Evolutionary conservation across 2,113 vertebrate species (phyloP).

Genomic region (Xiphophorus maculatus): DNA sequence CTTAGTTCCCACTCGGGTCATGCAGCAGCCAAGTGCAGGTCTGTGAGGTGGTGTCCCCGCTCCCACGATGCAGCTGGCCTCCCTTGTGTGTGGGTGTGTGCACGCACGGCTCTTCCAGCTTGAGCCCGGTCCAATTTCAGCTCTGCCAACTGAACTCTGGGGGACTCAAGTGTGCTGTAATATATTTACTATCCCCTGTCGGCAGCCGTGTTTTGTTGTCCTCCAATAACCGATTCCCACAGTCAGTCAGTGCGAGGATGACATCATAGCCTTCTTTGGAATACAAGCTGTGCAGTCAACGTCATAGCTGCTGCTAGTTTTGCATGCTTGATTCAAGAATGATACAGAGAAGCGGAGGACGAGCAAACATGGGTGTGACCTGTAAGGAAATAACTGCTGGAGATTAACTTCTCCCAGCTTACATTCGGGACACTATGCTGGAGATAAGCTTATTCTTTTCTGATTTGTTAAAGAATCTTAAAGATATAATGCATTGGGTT

Average conservation of each 20-base stretch:
- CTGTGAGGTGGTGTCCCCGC: slow-evolving; percentile 58
- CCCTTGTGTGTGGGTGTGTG: neutral
- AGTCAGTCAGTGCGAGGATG: slow-evolving; percentile 58
- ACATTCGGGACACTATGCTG: neutral
- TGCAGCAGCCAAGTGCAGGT: slow-evolving; percentile 59
- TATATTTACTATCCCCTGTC: slow-evolving; percentile 74
- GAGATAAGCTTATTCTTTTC: neutral
- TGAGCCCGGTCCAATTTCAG: slow-evolving; percentile 68
- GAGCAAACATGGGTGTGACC: slow-evolving; percentile 11
- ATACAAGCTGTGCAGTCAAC: slow-evolving; percentile 36
- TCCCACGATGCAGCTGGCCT: slow-evolving; percentile 72
- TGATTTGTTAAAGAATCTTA: neutral
- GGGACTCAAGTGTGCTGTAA: slow-evolving; percentile 70
- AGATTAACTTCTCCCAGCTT: slow-evolving; percentile 14
- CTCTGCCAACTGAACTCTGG: slow-evolving; percentile 66
- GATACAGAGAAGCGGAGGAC: neutral
- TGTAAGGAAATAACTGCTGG: slow-evolving; percentile 29
- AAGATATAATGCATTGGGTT: neutral
- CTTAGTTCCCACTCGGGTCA: slow-evolving; percentile 69
- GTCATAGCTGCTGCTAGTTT: slow-evolving; percentile 31
- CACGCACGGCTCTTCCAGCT: slow-evolving; percentile 53
- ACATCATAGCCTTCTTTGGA: slow-evolving; percentile 66
- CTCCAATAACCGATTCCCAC: slow-evolving; percentile 68
- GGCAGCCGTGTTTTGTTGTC: slow-evolving; percentile 66
- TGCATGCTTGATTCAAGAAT: slow-evolving; percentile 36